These are phyloP conservation scores for Scaptomyza parva DNA, from an alignment of 2,888 invertebrate species.

Conservation along the genomic window DNA sequence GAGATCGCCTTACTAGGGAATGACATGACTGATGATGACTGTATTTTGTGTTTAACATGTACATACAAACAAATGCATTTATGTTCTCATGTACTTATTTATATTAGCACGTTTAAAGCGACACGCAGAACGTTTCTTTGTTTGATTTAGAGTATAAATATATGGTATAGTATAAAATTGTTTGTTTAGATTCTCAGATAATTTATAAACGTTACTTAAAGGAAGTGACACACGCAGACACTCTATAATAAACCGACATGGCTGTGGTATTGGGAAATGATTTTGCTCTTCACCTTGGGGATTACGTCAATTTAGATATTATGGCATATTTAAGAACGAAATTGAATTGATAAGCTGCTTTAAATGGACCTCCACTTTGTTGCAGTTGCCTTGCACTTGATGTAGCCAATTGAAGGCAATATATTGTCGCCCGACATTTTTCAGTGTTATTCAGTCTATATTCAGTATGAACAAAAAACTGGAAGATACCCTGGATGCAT, in stretches of 20 bases:
- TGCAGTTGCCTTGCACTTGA: constrained; percentile 53
- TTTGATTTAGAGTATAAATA: not conserved
- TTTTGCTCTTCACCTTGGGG: constrained; percentile 10
- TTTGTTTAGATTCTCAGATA: constrained; percentile 2
- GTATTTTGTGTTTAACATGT: constrained; percentile 1
- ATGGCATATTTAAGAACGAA: constrained; percentile 12
- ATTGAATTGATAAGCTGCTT: constrained; percentile 32
- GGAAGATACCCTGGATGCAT: not conserved
- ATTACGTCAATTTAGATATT: constrained; percentile 9
- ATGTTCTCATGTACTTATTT: not conserved
- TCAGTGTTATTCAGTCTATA: constrained; percentile 5
- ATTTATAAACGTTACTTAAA: constrained; percentile 1
- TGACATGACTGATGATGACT: constrained; percentile 12
- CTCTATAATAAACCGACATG: not conserved
- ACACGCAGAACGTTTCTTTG: not conserved
- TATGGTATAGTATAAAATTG: not conserved
- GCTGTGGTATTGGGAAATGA: constrained; percentile 1
- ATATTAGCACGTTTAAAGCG: not conserved
- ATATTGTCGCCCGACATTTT: constrained; percentile 8
- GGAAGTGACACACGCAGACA: constrained; percentile 8
- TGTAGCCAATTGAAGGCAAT: constrained; percentile 52
- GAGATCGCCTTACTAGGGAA: constrained; percentile 24
- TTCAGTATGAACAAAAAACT: not conserved
- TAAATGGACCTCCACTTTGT: constrained; percentile 17
- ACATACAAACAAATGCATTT: not conserved